A percentile compares a stretch with the other conserved stretches of the same genome.
Conservation (phyloP, 2,797 vertebrate genomes). For the Tadarida brasiliensis region DNA sequence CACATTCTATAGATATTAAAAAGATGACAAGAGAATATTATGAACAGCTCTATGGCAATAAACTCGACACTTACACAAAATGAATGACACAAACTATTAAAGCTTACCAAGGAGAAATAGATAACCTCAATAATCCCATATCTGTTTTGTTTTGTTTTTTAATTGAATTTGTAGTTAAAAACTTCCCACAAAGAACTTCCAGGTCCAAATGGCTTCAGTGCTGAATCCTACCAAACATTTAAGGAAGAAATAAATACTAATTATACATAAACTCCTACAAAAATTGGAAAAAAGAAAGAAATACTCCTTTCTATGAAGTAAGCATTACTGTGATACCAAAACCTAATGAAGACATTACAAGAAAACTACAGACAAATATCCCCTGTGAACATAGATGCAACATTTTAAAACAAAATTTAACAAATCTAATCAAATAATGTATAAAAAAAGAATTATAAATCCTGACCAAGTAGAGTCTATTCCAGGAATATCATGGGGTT, state of each 20-base stretch:
- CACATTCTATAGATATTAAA: background rate
- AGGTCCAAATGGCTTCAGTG: background rate
- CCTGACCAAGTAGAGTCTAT: background rate
- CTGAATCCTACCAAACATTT: constrained; percentile 14
- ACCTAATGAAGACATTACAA: background rate
- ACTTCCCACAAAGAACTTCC: background rate
- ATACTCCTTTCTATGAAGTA: background rate
- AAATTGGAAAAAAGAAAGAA: background rate
- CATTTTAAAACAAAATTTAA: background rate
- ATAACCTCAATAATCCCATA: background rate
- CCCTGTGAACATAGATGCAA: background rate
- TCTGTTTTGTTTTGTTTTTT: background rate
- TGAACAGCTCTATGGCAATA: background rate
- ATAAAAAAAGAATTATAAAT: background rate
- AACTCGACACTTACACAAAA: background rate
- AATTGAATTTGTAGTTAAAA: background rate
- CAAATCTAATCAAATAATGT: background rate
- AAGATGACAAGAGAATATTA: background rate
- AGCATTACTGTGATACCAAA: background rate
- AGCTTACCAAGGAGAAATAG: background rate
- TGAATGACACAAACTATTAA: background rate
- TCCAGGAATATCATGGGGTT: too few species aligned
- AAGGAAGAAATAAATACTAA: background rate
- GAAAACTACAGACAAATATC: background rate
- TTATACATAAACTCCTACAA: background rate